A percentile compares a stretch with the other conserved stretches of the same genome.
Evolutionary conservation across 2,113 vertebrate species (phyloP).

Genomic region (Otocyon megalotis): DNA sequence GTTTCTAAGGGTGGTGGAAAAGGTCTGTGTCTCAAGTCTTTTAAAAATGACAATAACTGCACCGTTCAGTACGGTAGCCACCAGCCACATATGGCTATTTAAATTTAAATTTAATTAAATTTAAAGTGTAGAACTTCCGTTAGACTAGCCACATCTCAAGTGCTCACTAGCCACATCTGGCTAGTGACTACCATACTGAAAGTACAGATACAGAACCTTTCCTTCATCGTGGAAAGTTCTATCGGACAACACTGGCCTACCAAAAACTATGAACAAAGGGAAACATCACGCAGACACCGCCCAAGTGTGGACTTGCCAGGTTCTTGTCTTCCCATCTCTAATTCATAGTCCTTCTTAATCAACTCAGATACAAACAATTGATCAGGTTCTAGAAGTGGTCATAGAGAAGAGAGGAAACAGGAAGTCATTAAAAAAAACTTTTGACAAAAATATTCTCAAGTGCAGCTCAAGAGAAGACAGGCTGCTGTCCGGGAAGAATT

Average conservation of each 20-base stretch:
- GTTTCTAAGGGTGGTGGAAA: not conserved
- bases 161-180: not conserved
- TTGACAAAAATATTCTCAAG: not conserved
- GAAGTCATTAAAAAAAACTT: not conserved
- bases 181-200: not conserved
- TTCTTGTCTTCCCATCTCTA: not conserved
- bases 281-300: not conserved
- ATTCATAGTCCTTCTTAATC: constrained; percentile 13
- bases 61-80: not conserved
- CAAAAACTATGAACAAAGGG: not conserved
- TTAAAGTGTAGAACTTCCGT: not conserved
- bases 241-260: not conserved
- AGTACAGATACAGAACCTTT: not conserved
- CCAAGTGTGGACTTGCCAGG: not conserved
- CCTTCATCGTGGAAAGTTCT: not conserved
- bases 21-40: constrained; percentile 14
- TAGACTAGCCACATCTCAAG: not conserved
- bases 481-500: not conserved
- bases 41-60: not conserved
- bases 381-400: not conserved
- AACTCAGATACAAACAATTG: constrained; percentile 28
- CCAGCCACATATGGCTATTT: not conserved
- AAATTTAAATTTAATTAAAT: not conserved
- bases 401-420: not conserved
- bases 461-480: not conserved